Evolutionary conservation across 2,113 vertebrate species (phyloP).

Genomic region (Dipodomys spectabilis): DNA sequence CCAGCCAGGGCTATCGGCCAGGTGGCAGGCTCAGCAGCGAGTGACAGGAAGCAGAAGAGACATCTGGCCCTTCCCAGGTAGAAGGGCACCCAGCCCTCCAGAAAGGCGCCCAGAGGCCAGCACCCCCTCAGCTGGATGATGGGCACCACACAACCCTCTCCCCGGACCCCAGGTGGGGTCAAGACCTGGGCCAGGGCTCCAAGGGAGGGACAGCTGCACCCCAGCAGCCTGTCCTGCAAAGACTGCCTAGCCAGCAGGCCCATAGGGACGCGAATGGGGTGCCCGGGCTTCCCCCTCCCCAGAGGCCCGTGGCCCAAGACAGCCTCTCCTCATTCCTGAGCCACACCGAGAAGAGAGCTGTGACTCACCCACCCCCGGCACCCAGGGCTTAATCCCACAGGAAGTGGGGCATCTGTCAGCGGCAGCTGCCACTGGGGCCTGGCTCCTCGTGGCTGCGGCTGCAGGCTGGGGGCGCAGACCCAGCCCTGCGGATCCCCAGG

Average conservation of each 20-base stretch:
- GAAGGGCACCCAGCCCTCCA: background rate
- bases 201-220: background rate
- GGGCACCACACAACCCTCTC: background rate
- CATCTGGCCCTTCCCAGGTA: background rate
- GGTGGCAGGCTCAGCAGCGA: background rate
- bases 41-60: background rate
- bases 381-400: conserved; percentile 75
- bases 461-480: background rate
- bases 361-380: conserved; percentile 51
- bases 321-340: background rate
- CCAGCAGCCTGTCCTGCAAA: background rate
- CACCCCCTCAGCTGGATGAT: background rate
- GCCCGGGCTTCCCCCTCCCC: background rate
- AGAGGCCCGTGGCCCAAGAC: background rate
- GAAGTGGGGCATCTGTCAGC: conserved; percentile 67
- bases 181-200: background rate
- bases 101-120: background rate
- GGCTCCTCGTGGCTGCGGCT: background rate
- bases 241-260: background rate
- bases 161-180: background rate
- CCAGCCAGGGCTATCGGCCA: too few relatives aligned
- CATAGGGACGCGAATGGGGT: background rate
- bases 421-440: conserved; percentile 65
- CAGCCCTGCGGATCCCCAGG: background rate
- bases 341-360: background rate